phyloP scores from a whole-genome alignment of 2,113 vertebrate genomes.

The Sylvilagus bachmani region DNA sequence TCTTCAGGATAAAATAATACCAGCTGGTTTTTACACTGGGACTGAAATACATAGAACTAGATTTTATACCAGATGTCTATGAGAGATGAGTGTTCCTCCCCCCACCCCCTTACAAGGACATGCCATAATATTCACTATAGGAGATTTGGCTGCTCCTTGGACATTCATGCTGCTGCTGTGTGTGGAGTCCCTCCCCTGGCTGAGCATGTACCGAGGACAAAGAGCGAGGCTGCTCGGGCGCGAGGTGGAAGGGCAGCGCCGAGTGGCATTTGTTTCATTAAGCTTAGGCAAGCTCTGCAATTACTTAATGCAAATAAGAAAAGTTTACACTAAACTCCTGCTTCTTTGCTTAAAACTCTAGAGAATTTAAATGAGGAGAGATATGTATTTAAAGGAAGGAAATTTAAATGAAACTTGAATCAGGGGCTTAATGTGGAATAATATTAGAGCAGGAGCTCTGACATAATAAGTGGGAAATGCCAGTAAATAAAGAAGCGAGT shows the following conservation, averaged over 20 bases:
- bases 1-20: slow-evolving; percentile 50
- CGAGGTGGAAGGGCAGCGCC: slow-evolving; percentile 66
- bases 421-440: slow-evolving; percentile 79
- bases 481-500: slow-evolving; percentile 68
- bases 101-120: slow-evolving; percentile 56
- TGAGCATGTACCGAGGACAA: slow-evolving; percentile 66
- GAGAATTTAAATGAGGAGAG: slow-evolving; percentile 85
- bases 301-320: slow-evolving; percentile 89
- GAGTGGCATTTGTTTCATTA: slow-evolving; percentile 89
- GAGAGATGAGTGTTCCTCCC: slow-evolving; percentile 45
- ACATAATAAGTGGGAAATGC: slow-evolving; percentile 71
- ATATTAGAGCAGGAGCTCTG: slow-evolving; percentile 64
- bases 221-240: slow-evolving; percentile 72
- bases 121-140: slow-evolving; percentile 68
- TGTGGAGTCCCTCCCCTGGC: slow-evolving; percentile 59
- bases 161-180: slow-evolving; percentile 59
- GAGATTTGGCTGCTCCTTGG: slow-evolving; percentile 81
- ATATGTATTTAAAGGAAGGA: slow-evolving; percentile 72
- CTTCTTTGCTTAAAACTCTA: slow-evolving; percentile 82
- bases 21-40: slow-evolving; percentile 32
- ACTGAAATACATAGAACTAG: slow-evolving; percentile 29
- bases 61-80: slow-evolving; percentile 7
- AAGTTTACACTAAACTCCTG: slow-evolving; percentile 87
- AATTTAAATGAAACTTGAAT: slow-evolving; percentile 83
- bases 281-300: slow-evolving; percentile 86